Evolutionary conservation across 2,888 invertebrate genomes (phyloP).

Genomic region (Operophtera brumata): DNA sequence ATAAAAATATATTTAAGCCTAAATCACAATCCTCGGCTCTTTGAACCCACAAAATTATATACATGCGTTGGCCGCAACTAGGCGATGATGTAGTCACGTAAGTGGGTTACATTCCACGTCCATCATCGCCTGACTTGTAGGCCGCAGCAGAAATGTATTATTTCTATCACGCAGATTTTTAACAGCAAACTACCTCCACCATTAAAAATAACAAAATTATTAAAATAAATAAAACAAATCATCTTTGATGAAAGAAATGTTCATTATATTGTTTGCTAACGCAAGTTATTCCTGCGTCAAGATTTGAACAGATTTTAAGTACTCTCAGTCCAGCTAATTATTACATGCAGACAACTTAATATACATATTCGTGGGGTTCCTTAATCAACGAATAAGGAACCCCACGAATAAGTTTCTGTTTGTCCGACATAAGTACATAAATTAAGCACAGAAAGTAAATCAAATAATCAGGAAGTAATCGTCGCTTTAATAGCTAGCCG

Average conservation of each 20-base stretch:
- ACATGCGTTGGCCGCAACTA: too few species aligned
- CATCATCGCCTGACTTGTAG: too few species aligned
- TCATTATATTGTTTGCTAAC: too few species aligned
- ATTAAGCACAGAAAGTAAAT: too few species aligned
- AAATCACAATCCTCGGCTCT: slow-evolving; percentile 55
- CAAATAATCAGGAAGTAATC: too few species aligned
- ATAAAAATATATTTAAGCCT: slow-evolving; percentile 58
- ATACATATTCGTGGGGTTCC: too few species aligned
- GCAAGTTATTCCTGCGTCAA: background rate
- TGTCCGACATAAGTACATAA: background rate
- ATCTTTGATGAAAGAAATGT: background rate
- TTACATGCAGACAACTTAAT: background rate
- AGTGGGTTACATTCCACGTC: too few species aligned
- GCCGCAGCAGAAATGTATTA: too few species aligned
- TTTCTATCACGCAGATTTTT: slow-evolving; percentile 8
- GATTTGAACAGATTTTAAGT: background rate
- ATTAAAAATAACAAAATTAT: background rate
- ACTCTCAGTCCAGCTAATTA: background rate
- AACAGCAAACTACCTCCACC: slow-evolving; percentile 16
- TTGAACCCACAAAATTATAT: slow-evolving; percentile 46
- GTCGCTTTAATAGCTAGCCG: background rate
- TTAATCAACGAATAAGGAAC: background rate
- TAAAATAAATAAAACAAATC: background rate
- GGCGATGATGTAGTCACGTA: too few species aligned
- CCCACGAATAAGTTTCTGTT: background rate